Conservation (phyloP, 2,113 vertebrate species). For the Sylvia atricapilla region DNA sequence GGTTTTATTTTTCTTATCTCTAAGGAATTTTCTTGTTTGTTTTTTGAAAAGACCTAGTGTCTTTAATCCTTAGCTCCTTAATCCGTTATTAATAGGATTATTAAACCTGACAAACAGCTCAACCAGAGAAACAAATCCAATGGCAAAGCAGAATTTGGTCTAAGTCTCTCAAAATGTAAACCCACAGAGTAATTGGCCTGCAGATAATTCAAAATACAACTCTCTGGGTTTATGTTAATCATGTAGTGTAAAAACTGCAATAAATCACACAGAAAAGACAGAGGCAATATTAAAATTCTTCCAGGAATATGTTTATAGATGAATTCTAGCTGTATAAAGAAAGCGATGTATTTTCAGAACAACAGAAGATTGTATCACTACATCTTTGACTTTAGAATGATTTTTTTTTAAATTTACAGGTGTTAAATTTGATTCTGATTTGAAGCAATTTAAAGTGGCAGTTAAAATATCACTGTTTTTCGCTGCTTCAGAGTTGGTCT, state of each 20-base stretch:
- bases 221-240: not conserved
- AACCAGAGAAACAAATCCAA: not conserved
- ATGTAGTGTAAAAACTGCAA: not conserved
- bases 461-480: not conserved
- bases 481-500: not conserved
- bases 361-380: not conserved
- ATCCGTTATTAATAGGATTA: not conserved
- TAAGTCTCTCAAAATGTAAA: not conserved
- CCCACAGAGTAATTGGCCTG: not conserved
- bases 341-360: not conserved
- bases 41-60: not conserved
- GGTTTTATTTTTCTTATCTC: not conserved
- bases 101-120: not conserved
- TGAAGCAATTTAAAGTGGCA: not conserved
- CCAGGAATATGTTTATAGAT: not conserved
- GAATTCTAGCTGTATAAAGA: not conserved
- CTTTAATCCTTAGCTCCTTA: not conserved
- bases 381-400: not conserved
- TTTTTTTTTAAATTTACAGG: not conserved
- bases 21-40: not conserved
- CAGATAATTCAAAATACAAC: not conserved
- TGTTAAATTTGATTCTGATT: not conserved
- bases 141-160: not conserved
- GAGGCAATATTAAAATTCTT: not conserved
- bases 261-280: not conserved